These are phyloP conservation scores for Prolemur simus DNA, from an alignment of 2,113 vertebrate species.

Conservation along the genomic window DNA sequence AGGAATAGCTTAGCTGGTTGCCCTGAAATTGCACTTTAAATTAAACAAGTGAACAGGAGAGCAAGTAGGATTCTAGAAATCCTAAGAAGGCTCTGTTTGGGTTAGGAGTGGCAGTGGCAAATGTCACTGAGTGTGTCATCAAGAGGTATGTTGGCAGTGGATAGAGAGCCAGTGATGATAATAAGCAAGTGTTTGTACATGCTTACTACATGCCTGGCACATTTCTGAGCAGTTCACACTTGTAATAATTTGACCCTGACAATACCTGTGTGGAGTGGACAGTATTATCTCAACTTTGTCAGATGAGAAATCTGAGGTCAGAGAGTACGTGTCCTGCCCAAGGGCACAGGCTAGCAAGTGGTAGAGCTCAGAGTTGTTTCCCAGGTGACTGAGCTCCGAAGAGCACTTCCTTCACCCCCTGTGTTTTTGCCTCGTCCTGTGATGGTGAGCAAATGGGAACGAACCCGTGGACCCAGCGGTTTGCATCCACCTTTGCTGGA, in stretches of 20 bases:
- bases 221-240: neutral
- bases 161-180: neutral
- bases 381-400: rapidly evolving
- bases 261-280: neutral
- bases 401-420: too few relatives aligned
- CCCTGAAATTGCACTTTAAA: neutral
- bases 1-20: neutral
- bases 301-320: neutral
- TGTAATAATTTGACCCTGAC: neutral
- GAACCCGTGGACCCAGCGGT: rapidly evolving
- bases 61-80: neutral
- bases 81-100: neutral
- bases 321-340: neutral
- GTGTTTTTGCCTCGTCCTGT: neutral
- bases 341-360: neutral
- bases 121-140: neutral
- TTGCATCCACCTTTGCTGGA: neutral
- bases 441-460: neutral
- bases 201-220: neutral
- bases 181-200: neutral
- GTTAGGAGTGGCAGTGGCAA: neutral
- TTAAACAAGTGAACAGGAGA: neutral
- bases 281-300: neutral
- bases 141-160: neutral
- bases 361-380: neutral